Conservation (phyloP, 2,888 invertebrate species). For the Caenorhabditis virilis region DNA sequence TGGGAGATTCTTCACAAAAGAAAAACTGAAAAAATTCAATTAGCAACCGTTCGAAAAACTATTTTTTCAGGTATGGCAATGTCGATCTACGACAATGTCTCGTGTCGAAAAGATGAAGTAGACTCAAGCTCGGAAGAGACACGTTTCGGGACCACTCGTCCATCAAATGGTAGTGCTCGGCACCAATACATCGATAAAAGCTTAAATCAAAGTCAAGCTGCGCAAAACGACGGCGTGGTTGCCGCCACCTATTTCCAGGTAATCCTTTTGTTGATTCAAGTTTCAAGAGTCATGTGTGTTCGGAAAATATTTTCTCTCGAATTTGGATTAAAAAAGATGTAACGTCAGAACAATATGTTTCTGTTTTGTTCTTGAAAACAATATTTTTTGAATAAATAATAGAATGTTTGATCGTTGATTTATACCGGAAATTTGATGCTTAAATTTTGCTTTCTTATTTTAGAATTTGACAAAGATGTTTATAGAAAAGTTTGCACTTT, state of each 20-base stretch:
- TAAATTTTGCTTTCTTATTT: too few species aligned
- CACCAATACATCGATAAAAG: slow-evolving; percentile 23
- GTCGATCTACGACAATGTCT: slow-evolving; percentile 42
- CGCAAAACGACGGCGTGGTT: slow-evolving; percentile 24
- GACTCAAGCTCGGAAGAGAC: slow-evolving; percentile 25
- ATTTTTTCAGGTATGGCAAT: slow-evolving; percentile 31
- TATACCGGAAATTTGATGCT: too few species aligned
- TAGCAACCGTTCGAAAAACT: neutral
- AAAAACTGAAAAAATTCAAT: neutral
- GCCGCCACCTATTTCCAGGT: slow-evolving; percentile 37
- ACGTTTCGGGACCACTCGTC: slow-evolving; percentile 16
- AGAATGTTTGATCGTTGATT: too few species aligned
- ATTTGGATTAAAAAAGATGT: too few species aligned
- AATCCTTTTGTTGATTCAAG: neutral
- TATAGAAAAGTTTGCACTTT: too few species aligned
- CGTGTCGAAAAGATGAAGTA: slow-evolving; percentile 27
- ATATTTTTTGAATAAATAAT: too few species aligned
- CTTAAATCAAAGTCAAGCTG: slow-evolving; percentile 9
- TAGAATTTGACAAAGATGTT: too few species aligned
- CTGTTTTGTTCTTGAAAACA: too few species aligned
- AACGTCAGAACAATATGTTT: too few species aligned
- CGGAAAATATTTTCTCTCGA: neutral
- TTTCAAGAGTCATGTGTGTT: neutral
- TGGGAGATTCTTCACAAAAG: too few species aligned
- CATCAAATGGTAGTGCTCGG: slow-evolving; percentile 11